Evolutionary conservation across 2,113 vertebrate species (phyloP).

Genomic region (Euleptes europaea): DNA sequence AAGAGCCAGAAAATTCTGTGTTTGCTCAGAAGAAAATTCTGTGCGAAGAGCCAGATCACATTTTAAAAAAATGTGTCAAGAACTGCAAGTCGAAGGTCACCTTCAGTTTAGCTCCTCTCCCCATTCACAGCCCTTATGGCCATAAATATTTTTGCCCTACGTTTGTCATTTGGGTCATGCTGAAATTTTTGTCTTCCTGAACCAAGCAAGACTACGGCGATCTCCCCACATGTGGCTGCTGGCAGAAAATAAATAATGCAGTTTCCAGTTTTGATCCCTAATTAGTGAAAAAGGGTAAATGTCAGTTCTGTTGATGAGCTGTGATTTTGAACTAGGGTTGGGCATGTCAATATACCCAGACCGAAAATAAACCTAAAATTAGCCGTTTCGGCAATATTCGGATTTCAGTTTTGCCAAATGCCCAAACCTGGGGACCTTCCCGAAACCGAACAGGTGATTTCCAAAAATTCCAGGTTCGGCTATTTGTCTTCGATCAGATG

Average conservation of each 20-base stretch:
- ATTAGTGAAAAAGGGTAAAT: slow-evolving; percentile 57
- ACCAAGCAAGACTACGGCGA: slow-evolving; percentile 54
- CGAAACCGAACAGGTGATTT: too few relatives aligned
- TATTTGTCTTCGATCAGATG: too few relatives aligned
- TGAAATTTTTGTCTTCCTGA: slow-evolving; percentile 43
- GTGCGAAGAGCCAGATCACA: slow-evolving; percentile 36
- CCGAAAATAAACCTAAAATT: too few relatives aligned
- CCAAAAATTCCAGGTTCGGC: too few relatives aligned
- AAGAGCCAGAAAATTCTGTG: neutral
- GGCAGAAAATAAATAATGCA: slow-evolving; percentile 56
- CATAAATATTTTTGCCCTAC: slow-evolving; percentile 30
- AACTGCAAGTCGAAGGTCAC: slow-evolving; percentile 54
- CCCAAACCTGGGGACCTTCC: too few relatives aligned
- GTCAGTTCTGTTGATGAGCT: slow-evolving; percentile 55
- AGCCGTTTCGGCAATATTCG: too few relatives aligned
- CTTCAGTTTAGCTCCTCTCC: slow-evolving; percentile 55
- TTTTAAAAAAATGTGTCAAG: slow-evolving; percentile 53
- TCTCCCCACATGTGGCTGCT: slow-evolving; percentile 52
- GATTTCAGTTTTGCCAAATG: too few relatives aligned
- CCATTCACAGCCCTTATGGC: slow-evolving; percentile 37
- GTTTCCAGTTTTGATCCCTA: slow-evolving; percentile 61
- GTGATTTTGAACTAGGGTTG: too few relatives aligned
- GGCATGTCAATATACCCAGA: too few relatives aligned
- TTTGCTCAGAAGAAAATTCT: neutral
- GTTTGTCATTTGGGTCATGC: slow-evolving; percentile 45